Conservation (phyloP, 37 sponge, comb jelly and placozoan genomes). For the Beroe ovata region DNA sequence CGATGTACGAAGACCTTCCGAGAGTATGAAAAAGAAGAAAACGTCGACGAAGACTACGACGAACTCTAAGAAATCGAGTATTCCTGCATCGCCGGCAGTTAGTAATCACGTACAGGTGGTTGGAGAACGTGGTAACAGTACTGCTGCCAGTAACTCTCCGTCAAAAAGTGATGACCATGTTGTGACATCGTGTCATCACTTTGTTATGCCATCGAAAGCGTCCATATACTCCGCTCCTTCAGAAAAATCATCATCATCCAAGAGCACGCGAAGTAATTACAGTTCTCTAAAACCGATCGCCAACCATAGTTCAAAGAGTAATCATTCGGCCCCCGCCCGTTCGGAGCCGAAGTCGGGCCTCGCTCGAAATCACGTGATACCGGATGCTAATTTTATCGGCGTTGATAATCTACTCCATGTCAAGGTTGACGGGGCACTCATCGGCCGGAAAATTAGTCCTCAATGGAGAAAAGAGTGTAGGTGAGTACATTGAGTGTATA, state of each 20-base stretch:
- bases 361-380: background rate
- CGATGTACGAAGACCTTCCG: background rate
- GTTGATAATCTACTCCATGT: background rate
- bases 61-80: too few relatives aligned
- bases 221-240: background rate
- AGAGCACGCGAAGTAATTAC: background rate
- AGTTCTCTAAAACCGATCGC: too few relatives aligned
- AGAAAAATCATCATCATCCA: background rate
- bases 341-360: background rate
- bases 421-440: background rate
- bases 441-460: background rate
- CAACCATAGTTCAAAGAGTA: too few relatives aligned
- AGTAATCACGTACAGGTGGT: too few relatives aligned
- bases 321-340: background rate
- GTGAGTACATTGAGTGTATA: background rate
- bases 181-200: too few relatives aligned
- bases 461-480: background rate
- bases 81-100: too few relatives aligned
- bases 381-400: too few relatives aligned
- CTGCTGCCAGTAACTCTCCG: too few relatives aligned
- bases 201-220: background rate
- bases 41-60: too few relatives aligned
- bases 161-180: too few relatives aligned
- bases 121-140: too few relatives aligned
- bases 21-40: too few relatives aligned